Conservation (phyloP, 2,113 vertebrate species). For the Gymnarchus niloticus region DNA sequence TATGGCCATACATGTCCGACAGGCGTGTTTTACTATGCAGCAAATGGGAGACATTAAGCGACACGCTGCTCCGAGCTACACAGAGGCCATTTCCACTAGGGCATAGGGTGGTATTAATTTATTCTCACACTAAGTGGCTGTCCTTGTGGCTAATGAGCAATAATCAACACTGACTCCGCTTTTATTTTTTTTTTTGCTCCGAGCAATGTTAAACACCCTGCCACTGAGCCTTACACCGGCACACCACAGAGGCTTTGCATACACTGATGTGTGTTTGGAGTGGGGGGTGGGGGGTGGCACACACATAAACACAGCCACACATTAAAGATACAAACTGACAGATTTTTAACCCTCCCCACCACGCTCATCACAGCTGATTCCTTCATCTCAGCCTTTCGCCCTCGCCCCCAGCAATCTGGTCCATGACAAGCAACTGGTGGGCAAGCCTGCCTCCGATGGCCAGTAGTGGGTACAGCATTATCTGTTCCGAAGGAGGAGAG, state of each 20-base stretch:
- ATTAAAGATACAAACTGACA: slow-evolving; percentile 15
- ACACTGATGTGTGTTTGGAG: slow-evolving; percentile 49
- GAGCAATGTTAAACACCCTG: slow-evolving; percentile 70
- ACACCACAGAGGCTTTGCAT: slow-evolving; percentile 59
- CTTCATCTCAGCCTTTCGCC: background rate
- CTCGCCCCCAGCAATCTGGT: background rate
- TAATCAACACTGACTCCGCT: slow-evolving; percentile 80
- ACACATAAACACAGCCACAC: slow-evolving; percentile 17
- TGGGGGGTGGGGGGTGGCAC: background rate
- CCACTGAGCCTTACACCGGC: slow-evolving; percentile 55
- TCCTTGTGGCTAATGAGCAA: slow-evolving; percentile 82
- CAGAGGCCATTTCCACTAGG: slow-evolving; percentile 71
- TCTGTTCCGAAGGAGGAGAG: background rate
- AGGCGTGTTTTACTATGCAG: slow-evolving; percentile 70
- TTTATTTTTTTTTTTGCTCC: slow-evolving; percentile 69
- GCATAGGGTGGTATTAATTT: slow-evolving; percentile 71
- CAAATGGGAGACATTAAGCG: slow-evolving; percentile 78
- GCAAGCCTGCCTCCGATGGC: background rate
- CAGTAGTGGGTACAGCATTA: background rate
- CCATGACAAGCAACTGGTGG: background rate
- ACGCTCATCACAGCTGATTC: background rate
- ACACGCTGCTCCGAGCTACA: slow-evolving; percentile 76
- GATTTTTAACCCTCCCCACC: slow-evolving; percentile 22
- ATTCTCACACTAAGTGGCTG: slow-evolving; percentile 76
- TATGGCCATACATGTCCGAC: slow-evolving; percentile 70